Conservation (phyloP, 1,140 invertebrate species). For the Eupristina koningsbergeri region DNA sequence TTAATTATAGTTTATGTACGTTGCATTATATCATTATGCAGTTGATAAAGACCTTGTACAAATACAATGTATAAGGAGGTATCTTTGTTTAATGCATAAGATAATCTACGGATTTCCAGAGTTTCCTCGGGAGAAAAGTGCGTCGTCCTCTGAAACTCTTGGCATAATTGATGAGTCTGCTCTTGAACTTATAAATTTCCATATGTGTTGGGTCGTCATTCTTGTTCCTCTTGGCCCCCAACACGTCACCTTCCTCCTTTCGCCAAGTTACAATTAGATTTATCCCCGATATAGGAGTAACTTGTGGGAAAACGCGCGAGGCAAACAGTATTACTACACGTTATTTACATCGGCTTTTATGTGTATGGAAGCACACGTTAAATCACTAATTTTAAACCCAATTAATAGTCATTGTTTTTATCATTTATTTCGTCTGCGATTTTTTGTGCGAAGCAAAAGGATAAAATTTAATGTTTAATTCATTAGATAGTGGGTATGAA, state of each 20-base stretch:
- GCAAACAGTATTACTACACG: neutral
- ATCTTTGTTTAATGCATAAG: conserved; percentile 12
- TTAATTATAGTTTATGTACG: neutral
- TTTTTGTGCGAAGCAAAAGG: neutral
- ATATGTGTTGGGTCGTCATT: neutral
- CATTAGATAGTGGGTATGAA: neutral
- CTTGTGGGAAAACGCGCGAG: conserved; percentile 34
- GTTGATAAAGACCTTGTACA: no score
- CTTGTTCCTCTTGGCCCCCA: neutral
- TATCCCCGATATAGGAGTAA: conserved; percentile 29
- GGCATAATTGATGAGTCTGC: conserved; percentile 44
- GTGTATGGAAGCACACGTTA: neutral
- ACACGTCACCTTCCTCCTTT: neutral
- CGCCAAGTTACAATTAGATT: conserved; percentile 35
- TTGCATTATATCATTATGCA: no score
- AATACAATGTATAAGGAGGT: no score
- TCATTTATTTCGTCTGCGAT: neutral
- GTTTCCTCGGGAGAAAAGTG: conserved; percentile 14
- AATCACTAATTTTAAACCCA: conserved; percentile 11
- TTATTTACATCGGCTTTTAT: conserved; percentile 4
- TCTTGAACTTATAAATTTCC: conserved; percentile 47
- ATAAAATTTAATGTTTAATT: conserved; percentile 12
- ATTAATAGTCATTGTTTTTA: neutral
- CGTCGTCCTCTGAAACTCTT: conserved; percentile 36
- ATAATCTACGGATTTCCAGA: conserved; percentile 27